These are phyloP conservation scores for Myocastor coypus DNA, from an alignment of 2,113 vertebrate genomes.

Conservation along the genomic window DNA sequence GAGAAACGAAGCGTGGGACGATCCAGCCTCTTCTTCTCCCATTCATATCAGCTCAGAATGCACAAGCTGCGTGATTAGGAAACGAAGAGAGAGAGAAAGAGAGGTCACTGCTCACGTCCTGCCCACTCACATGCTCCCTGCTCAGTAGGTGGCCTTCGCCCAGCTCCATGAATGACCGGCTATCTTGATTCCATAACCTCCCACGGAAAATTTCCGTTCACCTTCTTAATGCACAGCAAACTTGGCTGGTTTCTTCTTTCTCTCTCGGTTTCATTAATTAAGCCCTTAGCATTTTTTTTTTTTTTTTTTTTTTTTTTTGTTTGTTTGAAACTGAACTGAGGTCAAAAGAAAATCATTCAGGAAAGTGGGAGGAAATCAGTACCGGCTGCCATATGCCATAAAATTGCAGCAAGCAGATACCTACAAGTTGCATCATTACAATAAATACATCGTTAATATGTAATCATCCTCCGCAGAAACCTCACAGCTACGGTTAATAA, in stretches of 20 bases:
- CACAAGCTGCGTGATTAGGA: slow-evolving; percentile 38
- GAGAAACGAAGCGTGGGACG: neutral
- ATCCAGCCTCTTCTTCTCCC: neutral
- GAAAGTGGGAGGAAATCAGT: slow-evolving; percentile 50
- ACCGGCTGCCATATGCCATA: neutral
- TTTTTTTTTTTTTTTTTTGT: too few species aligned
- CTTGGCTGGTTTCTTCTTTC: neutral
- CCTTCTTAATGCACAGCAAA: slow-evolving; percentile 18
- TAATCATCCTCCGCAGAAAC: neutral
- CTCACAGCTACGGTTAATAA: neutral
- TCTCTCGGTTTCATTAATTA: slow-evolving; percentile 62
- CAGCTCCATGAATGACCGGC: neutral
- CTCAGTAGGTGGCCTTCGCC: slow-evolving; percentile 66
- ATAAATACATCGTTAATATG: neutral
- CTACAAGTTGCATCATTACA: neutral
- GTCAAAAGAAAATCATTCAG: slow-evolving; percentile 61
- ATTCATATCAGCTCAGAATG: neutral
- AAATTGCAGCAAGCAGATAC: neutral
- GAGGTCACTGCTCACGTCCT: slow-evolving; percentile 34
- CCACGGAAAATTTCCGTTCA: slow-evolving; percentile 38
- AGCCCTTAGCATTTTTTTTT: slow-evolving; percentile 35
- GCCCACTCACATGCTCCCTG: slow-evolving; percentile 58
- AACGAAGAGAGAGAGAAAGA: neutral
- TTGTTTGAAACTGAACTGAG: slow-evolving; percentile 50
- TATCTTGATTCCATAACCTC: neutral